Evolutionary conservation across 2,113 vertebrate species (phyloP).

Genomic region (Rhombomys opimus): DNA sequence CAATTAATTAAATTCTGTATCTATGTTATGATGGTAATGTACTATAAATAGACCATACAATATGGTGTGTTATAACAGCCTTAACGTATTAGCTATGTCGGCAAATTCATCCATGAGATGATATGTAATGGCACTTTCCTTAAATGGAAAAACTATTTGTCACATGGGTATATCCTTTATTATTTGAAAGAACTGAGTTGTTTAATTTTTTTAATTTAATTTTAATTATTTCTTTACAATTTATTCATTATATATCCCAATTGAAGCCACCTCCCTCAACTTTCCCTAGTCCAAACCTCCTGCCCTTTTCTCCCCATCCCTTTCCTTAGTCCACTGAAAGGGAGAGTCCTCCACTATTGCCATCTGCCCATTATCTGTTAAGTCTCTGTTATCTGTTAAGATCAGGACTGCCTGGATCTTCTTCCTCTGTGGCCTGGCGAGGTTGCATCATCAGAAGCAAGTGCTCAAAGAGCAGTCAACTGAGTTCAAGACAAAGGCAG

Average conservation of each 20-base stretch:
- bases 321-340: too few relatives aligned
- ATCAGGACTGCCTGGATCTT: too few relatives aligned
- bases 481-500: too few relatives aligned
- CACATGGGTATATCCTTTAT: background rate
- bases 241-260: background rate
- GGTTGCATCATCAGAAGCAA: too few relatives aligned
- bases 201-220: background rate
- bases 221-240: background rate
- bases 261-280: too few relatives aligned
- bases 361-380: too few relatives aligned
- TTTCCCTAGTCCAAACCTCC: too few relatives aligned
- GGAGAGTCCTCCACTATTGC: too few relatives aligned
- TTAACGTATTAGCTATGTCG: background rate
- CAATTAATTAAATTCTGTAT: background rate
- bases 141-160: background rate
- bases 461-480: too few relatives aligned
- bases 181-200: background rate
- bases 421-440: too few relatives aligned
- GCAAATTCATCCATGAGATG: background rate
- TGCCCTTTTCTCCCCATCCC: too few relatives aligned
- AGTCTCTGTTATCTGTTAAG: too few relatives aligned
- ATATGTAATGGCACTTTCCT: background rate
- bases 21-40: background rate
- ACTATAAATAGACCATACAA: background rate
- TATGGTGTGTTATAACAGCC: background rate